Conservation (phyloP, 2,797 vertebrate species). For the Peromyscus nudipes region DNA sequence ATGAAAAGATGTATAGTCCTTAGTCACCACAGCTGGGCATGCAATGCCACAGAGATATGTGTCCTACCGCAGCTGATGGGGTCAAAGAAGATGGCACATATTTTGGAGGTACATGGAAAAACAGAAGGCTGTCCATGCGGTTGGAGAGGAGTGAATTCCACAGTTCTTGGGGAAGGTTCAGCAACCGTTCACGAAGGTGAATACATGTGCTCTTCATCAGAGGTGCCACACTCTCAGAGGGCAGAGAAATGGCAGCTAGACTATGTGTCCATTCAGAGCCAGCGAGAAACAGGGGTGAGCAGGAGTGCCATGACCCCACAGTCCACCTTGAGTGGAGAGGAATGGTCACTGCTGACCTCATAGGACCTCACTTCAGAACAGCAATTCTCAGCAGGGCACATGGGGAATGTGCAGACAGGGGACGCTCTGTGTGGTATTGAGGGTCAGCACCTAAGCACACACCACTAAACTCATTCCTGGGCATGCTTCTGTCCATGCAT, state of each 20-base stretch:
- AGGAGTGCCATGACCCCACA: neutral
- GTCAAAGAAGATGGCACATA: neutral
- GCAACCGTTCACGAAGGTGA: neutral
- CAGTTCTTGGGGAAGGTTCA: neutral
- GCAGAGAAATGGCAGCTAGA: neutral
- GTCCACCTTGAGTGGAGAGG: neutral
- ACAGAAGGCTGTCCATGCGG: neutral
- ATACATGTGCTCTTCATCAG: neutral
- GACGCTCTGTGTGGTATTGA: neutral
- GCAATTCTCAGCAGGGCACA: neutral
- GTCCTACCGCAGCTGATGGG: neutral
- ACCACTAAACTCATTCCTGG: neutral
- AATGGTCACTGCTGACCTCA: neutral
- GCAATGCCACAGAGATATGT: too few relatives aligned
- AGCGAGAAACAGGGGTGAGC: too few relatives aligned
- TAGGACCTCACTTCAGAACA: neutral
- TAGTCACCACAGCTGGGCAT: too few relatives aligned
- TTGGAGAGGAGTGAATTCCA: neutral
- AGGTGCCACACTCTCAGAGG: too few relatives aligned
- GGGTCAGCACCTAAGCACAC: neutral
- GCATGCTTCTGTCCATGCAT: fast-evolving
- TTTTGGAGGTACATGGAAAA: neutral
- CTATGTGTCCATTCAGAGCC: neutral
- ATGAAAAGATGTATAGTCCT: too few relatives aligned
- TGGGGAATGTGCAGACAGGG: neutral